phyloP scores from a whole-genome alignment of 2,797 vertebrate species.

The Ctenopoma kingsleyae region DNA sequence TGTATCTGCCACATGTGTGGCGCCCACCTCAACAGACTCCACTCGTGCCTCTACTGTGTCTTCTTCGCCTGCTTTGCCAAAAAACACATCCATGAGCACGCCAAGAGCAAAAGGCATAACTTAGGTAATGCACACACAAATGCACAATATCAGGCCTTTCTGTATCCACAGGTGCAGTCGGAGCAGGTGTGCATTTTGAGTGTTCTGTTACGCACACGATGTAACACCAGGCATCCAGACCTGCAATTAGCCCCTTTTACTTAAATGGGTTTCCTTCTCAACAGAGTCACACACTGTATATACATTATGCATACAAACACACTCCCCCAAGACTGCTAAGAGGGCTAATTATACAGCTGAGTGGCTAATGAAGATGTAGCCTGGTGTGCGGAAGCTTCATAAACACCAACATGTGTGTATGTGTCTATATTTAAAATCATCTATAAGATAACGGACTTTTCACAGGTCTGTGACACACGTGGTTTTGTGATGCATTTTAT shows the following conservation, averaged over 20 bases:
- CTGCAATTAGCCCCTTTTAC: conserved; percentile 50
- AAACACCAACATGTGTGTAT: background rate
- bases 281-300: background rate
- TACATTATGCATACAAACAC: conserved; percentile 1
- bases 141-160: background rate
- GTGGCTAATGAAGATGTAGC: conserved; percentile 45
- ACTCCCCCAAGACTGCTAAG: conserved; percentile 30
- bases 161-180: background rate
- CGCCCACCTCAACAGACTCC: conserved; percentile 95
- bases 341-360: conserved; percentile 55
- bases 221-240: conserved; percentile 6
- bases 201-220: background rate
- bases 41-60: conserved; percentile 98
- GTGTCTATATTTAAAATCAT: background rate
- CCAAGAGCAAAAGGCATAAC: conserved; percentile 97
- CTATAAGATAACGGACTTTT: background rate
- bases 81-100: conserved; percentile 99
- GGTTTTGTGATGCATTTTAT: conserved; percentile 18
- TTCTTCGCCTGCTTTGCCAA: conserved; percentile 99
- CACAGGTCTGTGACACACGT: background rate
- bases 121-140: conserved; percentile 86
- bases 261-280: conserved; percentile 31
- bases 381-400: conserved; percentile 1
- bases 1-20: conserved; percentile 99
- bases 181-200: conserved; percentile 15